Base-by-base conservation (phyloP, 2,113 vertebrate species). In the Oenanthe melanoleuca region DNA sequence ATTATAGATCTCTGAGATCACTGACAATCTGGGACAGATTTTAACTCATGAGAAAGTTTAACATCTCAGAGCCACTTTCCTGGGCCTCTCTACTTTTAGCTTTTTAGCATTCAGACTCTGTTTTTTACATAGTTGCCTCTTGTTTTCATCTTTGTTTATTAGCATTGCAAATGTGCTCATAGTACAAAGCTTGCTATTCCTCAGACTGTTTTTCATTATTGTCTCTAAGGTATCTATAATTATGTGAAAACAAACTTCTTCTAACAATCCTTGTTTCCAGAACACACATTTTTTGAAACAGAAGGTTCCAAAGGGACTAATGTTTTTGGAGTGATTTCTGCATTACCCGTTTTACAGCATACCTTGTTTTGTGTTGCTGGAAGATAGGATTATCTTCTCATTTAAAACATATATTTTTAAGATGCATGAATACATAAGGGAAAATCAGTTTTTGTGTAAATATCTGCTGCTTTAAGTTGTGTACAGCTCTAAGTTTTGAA, bases 311-410 rank as follows among this genome's bases (percentile, higher is more conserved):
- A 89, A 95, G 89, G 5, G 53, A 89, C 21, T 33, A 23, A 28
- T 85, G 80, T 8, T 77, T 94, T 87, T 31, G 40, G 44, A 93
- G 40, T 93, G 88, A 93, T 93, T 61, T 82, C 34, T 92, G 23
- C 19, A 71, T 85, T 93, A 79, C 28, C 65, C 19, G 49, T 78
- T 93, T 93, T 87, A 50, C 56, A 90, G 12, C 33, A 26, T 37
- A 88, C 78, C 55, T 96, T 78, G 57, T 57, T 88, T 79, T 95
- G 52, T 93, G 87, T 56, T 86, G 45, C 26, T 1, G 29, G 70
- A 91, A 95, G 94, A 95, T 95, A 96, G 78, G 70, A 91, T 89
- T 95, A 24, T 77, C 11, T 94, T 95, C 37, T 53, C 34, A 40
- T 89, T 89, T 86, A 31, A 74, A 75, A 61, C 38, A 79, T 60